Conservation (phyloP, 92 coral and sea anemone genomes). For the Pocillopora grandis region DNA sequence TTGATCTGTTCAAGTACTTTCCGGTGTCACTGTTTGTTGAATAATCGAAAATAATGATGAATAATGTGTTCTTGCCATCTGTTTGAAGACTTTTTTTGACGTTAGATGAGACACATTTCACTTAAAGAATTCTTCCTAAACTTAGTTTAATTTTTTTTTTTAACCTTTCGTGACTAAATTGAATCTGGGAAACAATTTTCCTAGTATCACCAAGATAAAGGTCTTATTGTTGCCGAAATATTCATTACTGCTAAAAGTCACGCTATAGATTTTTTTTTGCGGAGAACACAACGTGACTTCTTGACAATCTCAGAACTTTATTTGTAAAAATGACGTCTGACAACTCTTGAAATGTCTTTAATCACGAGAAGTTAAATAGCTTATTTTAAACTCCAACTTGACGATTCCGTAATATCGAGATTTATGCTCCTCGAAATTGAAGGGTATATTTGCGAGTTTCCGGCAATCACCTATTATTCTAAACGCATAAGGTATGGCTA, state of each 20-base stretch:
- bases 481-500: background rate
- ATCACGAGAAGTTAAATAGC: background rate
- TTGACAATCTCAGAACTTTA: background rate
- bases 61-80: background rate
- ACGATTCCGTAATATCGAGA: conserved; percentile 4
- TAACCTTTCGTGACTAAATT: background rate
- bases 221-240: background rate
- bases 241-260: background rate
- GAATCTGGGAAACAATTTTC: background rate
- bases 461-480: conserved; percentile 20
- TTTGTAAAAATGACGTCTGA: background rate
- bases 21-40: conserved; percentile 40
- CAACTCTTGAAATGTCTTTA: background rate
- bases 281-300: background rate
- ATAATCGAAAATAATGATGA: background rate
- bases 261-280: background rate
- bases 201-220: background rate
- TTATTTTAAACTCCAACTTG: background rate
- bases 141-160: background rate
- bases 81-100: conserved; percentile 12
- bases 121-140: background rate
- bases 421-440: background rate
- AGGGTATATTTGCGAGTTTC: conserved; percentile 2
- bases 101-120: background rate
- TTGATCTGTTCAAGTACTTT: conserved; percentile 29